These are phyloP conservation scores for Dolichopus griseipennis DNA, from an alignment of 2,888 invertebrate genomes.

Conservation along the genomic window DNA sequence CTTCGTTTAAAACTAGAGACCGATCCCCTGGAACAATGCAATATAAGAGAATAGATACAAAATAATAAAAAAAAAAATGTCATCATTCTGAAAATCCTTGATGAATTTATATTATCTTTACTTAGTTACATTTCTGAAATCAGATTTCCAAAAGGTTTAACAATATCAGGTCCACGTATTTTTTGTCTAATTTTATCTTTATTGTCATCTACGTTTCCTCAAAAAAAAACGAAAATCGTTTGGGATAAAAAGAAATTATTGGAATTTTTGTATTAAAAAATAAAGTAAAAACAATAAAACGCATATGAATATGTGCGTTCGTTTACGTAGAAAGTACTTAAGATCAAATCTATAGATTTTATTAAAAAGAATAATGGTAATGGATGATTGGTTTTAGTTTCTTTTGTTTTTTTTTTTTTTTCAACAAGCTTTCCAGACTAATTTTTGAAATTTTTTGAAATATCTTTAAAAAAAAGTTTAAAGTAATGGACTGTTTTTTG, in stretches of 20 bases:
- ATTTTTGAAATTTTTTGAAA: background rate
- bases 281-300: too few species aligned
- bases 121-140: background rate
- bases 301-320: too few species aligned
- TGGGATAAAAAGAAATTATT: too few species aligned
- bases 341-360: too few species aligned
- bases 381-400: background rate
- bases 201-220: background rate
- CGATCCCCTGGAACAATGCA: background rate
- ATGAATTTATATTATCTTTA: slow-evolving; percentile 1
- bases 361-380: too few species aligned
- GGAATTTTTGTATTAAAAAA: too few species aligned
- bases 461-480: too few species aligned
- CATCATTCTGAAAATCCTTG: background rate
- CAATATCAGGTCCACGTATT: background rate
- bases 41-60: background rate
- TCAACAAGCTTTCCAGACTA: background rate
- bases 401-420: background rate
- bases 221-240: too few species aligned
- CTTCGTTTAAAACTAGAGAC: background rate
- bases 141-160: slow-evolving; percentile 1
- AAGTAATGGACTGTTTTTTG: too few species aligned
- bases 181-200: background rate
- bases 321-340: too few species aligned
- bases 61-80: background rate